Evolutionary conservation across 2,797 vertebrate genomes (phyloP), one percentile per base, ranked within the genome.

Genomic region (Schizopygopsis pylzovi): DNA sequence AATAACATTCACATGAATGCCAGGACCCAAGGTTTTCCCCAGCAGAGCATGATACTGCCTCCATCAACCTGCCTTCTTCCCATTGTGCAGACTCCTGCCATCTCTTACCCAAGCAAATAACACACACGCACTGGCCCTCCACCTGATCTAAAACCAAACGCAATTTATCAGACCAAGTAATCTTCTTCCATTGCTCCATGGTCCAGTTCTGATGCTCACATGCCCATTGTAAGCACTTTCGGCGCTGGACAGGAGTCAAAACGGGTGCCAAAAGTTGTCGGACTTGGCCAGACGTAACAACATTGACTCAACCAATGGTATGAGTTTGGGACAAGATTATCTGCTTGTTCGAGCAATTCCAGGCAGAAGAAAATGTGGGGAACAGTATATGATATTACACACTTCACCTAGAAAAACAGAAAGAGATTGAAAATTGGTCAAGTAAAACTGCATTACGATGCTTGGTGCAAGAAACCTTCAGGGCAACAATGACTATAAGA

Each of bases 401-500:
- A 73, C n/a, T 47, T 73, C 15, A 16, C 43, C 16, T 33, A 9
- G 15, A 73, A 75, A 49, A 28, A 75, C 25, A 22, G 16, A 68
- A 16, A 33, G 18, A 70, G 18, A 39, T 20, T 76, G 4, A 12
- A 52, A 54, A 37, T 5, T 76, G 49, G 11, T 56, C 49, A 56
- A 77, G 28, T 54, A 56, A 56, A 77, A 77, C 73, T 77, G 33
- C 20, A 77, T 56, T 77, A 39, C 11, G 28, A 75, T 18, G 72
- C 47, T 33, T 18, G 45, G 45, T 75, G 45, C 25, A 75, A 11
- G 45, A 39, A 39, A 56, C 49, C 49, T 56, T 77, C 10, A 76
- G 73, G 47, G 49, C 11, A 76, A 59, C 59, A 16, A 59, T 43
- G 1, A 16, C 37, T 43, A 41, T 25, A 61, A 2, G 13, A 15